These are phyloP conservation scores for Dolichotis patagonum DNA, from an alignment of 2,113 vertebrate species.

Conservation along the genomic window DNA sequence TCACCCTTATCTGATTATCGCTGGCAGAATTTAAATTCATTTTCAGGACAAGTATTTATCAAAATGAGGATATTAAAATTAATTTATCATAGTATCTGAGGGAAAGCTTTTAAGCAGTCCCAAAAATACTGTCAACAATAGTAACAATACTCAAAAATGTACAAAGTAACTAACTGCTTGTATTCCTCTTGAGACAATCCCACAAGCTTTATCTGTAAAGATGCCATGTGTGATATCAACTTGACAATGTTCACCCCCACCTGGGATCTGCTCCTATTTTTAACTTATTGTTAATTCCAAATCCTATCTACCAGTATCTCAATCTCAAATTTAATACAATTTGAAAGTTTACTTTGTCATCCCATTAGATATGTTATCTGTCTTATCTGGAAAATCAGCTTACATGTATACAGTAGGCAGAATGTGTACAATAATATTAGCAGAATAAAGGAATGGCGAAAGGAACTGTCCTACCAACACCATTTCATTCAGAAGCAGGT, in stretches of 20 bases:
- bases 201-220: background rate
- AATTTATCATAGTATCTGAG: background rate
- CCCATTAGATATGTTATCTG: background rate
- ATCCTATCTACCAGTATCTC: background rate
- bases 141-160: background rate
- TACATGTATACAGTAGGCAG: background rate
- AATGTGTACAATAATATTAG: background rate
- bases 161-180: background rate
- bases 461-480: background rate
- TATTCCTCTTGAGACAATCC: background rate
- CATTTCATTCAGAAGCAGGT: background rate
- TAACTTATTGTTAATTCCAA: background rate
- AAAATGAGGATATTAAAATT: conserved; percentile 23
- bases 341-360: conserved; percentile 16
- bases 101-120: conserved; percentile 25
- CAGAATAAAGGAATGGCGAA: background rate
- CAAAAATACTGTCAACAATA: conserved; percentile 22
- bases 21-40: background rate
- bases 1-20: background rate
- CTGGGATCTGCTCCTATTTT: background rate
- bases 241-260: background rate
- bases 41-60: conserved; percentile 27
- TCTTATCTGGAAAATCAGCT: background rate
- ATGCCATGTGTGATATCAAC: background rate
- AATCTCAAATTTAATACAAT: conserved; percentile 36